These are phyloP conservation scores for Arctopsyche grandis DNA, from an alignment of 1,140 invertebrate genomes.

Conservation along the genomic window DNA sequence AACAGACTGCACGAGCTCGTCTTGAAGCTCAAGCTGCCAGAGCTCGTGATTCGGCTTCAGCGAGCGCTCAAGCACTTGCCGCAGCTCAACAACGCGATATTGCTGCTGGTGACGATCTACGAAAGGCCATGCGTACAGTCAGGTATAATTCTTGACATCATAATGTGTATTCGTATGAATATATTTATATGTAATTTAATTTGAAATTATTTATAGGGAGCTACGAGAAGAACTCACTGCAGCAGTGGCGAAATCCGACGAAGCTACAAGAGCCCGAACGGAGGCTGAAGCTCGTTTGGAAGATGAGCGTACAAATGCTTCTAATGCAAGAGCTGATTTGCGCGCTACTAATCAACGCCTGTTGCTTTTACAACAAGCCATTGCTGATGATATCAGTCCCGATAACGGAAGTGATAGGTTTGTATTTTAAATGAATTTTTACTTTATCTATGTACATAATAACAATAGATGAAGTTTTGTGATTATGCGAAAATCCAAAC, in stretches of 20 bases:
- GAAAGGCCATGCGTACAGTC: conserved; percentile 67
- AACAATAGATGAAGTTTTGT: no score
- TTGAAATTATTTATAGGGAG: conserved; percentile 56
- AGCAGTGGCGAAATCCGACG: conserved; percentile 58
- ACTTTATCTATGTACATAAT: no score
- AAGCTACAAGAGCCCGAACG: conserved; percentile 56
- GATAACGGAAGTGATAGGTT: conserved; percentile 62
- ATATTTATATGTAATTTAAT: not conserved
- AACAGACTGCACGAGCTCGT: conserved; percentile 83
- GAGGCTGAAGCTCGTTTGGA: conserved; percentile 59
- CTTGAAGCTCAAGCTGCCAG: conserved; percentile 86
- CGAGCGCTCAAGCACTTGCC: conserved; percentile 78
- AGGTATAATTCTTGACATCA: conserved; percentile 53
- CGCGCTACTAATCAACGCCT: conserved; percentile 60
- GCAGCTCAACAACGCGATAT: conserved; percentile 77
- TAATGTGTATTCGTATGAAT: not conserved
- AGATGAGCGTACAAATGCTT: conserved; percentile 59
- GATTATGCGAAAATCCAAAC: no score
- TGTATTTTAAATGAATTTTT: no score
- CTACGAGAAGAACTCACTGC: conserved; percentile 61
- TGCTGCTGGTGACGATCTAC: conserved; percentile 77
- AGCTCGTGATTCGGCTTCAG: conserved; percentile 86
- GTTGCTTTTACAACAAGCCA: conserved; percentile 62
- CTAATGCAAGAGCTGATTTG: conserved; percentile 60
- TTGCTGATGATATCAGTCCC: conserved; percentile 62